Evolutionary conservation across 2,797 vertebrate species (phyloP), one percentile per base, ranked within the genome.

Genomic region (Dicrostonyx torquatus): DNA sequence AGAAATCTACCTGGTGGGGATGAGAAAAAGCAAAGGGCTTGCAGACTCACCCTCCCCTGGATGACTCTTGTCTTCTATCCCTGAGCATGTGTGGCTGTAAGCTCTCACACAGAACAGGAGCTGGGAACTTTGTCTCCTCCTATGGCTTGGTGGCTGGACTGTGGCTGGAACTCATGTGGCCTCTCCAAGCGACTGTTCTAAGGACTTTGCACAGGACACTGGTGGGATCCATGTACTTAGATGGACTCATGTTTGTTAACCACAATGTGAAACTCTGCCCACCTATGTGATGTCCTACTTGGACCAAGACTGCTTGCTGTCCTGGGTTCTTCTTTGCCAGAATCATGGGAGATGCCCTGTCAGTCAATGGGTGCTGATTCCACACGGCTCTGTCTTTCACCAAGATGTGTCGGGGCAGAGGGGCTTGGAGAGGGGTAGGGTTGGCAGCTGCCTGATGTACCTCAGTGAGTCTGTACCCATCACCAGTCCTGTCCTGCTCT

Each of bases 401-500:
- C 18, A 43, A 40, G n/a, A 11, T 6, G 2, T 0, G 15, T 20
- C 17, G 11, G 43, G 9, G 12, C 2, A n/a, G n/a, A n/a, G 15
- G n/a, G 11, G 15, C 4, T 70, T 10, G n/a, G 68, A 10, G 20
- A 45, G 0, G 31, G n/a, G 9, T 14, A 9, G 0, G 1, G 40
- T 4, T 0, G 5, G 4, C 20, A 14, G 45, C 13, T 2, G 34
- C 1, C 0, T 1, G 9, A 40, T 0, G 1, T 5, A 12, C 5
- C 70, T 86, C 29, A 2, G 15, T 13, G 66, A 17, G 6, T 29
- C 20, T 1, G 6, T 34, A 37, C 26, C 76, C 3, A 0, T 48
- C 22, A n/a, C 18, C 18, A 9, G 1, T 60, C 12, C 6, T 11
- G 78, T 2, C 64, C 72, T 68, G 53, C 26, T 73, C 18, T 24